Evolutionary conservation across 2,113 vertebrate species (phyloP).

Genomic region (Agelaius tricolor): DNA sequence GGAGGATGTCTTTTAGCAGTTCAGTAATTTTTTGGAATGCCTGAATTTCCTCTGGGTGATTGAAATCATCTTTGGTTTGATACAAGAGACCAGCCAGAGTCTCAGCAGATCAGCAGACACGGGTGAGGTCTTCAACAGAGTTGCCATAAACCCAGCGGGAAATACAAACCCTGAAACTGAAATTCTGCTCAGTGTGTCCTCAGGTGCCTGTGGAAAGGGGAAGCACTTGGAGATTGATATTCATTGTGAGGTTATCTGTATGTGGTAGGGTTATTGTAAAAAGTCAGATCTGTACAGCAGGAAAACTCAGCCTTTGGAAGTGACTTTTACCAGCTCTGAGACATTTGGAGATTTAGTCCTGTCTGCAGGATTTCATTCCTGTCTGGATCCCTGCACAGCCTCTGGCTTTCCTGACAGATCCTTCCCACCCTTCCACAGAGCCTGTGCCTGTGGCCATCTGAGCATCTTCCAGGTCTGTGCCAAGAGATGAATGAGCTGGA

Average conservation of each 20-base stretch:
- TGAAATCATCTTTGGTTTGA: not conserved
- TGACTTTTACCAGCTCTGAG: not conserved
- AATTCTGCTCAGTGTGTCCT: not conserved
- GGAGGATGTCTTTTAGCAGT: not conserved
- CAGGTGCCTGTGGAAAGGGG: not conserved
- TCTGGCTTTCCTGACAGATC: not conserved
- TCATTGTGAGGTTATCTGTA: not conserved
- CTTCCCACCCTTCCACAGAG: not conserved
- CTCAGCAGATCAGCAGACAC: not conserved
- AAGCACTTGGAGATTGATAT: not conserved
- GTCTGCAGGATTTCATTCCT: not conserved
- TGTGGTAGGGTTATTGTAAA: not conserved
- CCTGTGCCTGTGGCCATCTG: not conserved
- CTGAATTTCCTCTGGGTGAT: not conserved
- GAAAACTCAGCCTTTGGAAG: not conserved
- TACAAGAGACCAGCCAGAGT: not conserved
- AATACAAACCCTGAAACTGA: not conserved
- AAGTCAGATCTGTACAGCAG: not conserved
- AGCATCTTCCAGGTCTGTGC: not conserved
- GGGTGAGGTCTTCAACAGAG: not conserved
- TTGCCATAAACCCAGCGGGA: accelerated
- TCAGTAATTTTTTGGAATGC: not conserved
- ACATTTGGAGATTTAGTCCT: not conserved
- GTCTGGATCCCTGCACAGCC: not conserved
- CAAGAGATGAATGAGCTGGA: not conserved